Conservation (phyloP, 2,113 vertebrate species). For the Girardinichthys multiradiatus region DNA sequence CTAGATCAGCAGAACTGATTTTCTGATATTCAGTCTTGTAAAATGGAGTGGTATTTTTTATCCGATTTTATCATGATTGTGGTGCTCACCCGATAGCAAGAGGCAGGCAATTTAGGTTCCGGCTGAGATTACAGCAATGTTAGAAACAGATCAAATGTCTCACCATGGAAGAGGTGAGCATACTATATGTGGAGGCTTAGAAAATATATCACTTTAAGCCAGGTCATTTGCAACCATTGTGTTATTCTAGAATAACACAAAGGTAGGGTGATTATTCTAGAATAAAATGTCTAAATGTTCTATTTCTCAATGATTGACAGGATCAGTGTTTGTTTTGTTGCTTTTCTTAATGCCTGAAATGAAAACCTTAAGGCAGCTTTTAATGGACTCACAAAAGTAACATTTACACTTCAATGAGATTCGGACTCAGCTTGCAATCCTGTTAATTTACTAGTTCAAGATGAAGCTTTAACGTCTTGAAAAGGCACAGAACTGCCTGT, state of each 20-base stretch:
- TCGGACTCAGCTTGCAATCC: background rate
- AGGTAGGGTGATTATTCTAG: too few relatives aligned
- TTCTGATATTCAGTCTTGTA: slow-evolving; percentile 18
- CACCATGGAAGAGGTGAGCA: slow-evolving; percentile 31
- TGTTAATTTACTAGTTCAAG: background rate
- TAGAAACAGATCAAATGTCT: slow-evolving; percentile 53
- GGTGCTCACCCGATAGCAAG: slow-evolving; percentile 36
- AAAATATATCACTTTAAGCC: slow-evolving; percentile 42
- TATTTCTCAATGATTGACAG: slow-evolving; percentile 11
- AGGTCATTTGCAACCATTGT: slow-evolving; percentile 35
- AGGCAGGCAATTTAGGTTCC: slow-evolving; percentile 54
- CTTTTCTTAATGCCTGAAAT: too few relatives aligned
- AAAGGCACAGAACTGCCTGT: background rate
- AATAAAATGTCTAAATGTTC: slow-evolving; percentile 10
- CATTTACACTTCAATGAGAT: background rate
- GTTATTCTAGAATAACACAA: slow-evolving; percentile 17
- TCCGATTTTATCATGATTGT: slow-evolving; percentile 48
- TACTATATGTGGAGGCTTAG: slow-evolving; percentile 17
- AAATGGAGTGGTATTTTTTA: slow-evolving; percentile 19
- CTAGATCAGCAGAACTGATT: slow-evolving; percentile 18
- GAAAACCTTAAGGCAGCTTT: background rate
- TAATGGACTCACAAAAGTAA: background rate
- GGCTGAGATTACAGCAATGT: slow-evolving; percentile 21
- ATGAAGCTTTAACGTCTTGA: background rate
- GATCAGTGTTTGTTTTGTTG: background rate